phyloP scores from a whole-genome alignment of 2,888 invertebrate species.

The Crepidodera aurea region DNA sequence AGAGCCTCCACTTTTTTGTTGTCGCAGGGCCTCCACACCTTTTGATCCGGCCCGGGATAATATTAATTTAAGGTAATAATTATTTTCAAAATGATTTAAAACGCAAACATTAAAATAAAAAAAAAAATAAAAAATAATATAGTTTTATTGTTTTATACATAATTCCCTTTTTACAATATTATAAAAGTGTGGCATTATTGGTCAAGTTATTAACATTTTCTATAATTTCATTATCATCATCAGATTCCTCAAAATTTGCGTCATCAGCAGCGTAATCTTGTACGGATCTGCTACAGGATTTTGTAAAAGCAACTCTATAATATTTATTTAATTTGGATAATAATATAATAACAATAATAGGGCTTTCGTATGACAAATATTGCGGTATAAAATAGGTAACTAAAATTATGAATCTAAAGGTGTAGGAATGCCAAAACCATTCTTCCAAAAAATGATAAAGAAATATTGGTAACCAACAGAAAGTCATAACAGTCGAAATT shows the following conservation, averaged over 20 bases:
- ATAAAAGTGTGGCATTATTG: not conserved
- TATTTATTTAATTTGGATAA: conserved; percentile 4
- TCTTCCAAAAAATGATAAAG: not conserved
- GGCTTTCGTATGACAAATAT: conserved; percentile 8
- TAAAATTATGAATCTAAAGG: not conserved
- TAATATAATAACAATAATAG: not conserved
- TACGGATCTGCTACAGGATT: not conserved
- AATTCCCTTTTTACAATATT: not conserved
- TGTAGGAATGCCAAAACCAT: not conserved
- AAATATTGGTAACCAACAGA: conserved; percentile 1
- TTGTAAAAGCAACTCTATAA: conserved; percentile 5
- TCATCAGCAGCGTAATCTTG: not conserved
- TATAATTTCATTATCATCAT: too few relatives aligned
- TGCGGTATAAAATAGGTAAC: conserved; percentile 3
- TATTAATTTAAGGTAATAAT: too few relatives aligned
- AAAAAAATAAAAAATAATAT: too few relatives aligned
- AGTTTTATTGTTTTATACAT: too few relatives aligned
- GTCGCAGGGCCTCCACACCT: too few relatives aligned
- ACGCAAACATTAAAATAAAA: too few relatives aligned
- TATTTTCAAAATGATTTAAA: too few relatives aligned
- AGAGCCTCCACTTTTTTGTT: too few relatives aligned
- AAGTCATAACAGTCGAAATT: not conserved
- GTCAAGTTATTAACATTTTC: not conserved
- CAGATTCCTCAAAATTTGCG: conserved; percentile 1
- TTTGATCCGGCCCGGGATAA: too few relatives aligned